These are phyloP conservation scores for Scaptomyza polygonia DNA, from an alignment of 2,888 invertebrate genomes.

Conservation along the genomic window DNA sequence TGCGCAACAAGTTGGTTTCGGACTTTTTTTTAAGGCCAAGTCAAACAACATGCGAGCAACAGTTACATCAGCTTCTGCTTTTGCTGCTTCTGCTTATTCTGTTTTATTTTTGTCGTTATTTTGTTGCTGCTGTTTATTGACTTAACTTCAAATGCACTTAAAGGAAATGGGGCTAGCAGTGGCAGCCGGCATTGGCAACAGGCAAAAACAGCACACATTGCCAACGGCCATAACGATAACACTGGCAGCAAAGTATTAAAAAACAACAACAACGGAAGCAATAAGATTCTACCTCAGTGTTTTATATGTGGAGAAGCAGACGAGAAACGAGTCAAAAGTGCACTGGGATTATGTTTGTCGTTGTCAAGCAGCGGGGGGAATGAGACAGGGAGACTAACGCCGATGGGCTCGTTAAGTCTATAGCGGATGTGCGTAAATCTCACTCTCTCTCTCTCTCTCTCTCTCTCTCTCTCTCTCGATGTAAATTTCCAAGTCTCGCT, in stretches of 20 bases:
- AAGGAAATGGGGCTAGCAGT: constrained; percentile 72
- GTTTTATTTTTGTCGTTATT: background rate
- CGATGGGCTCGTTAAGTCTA: constrained; percentile 56
- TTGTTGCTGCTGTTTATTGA: constrained; percentile 54
- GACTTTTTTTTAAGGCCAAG: constrained; percentile 70
- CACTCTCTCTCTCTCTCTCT: background rate
- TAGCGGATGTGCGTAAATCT: constrained; percentile 51
- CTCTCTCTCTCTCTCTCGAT: too few relatives aligned
- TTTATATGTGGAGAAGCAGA: constrained; percentile 55
- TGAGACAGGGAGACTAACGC: constrained; percentile 20
- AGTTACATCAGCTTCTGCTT: constrained; percentile 42
- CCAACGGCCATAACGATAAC: constrained; percentile 31
- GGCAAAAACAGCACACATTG: constrained; percentile 19
- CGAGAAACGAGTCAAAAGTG: constrained; percentile 60
- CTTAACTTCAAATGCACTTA: constrained; percentile 71
- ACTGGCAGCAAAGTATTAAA: constrained; percentile 33
- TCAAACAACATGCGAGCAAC: constrained; percentile 62
- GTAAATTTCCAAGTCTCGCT: background rate
- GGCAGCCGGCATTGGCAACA: constrained; percentile 55
- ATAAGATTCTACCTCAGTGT: constrained; percentile 28
- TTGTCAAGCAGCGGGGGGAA: background rate
- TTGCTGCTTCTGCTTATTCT: constrained; percentile 6
- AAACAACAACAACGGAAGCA: constrained; percentile 48
- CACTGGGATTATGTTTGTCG: constrained; percentile 54
- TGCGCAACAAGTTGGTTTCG: constrained; percentile 66